Conservation (phyloP, 2,113 vertebrate genomes). For the Austrofundulus limnaeus region DNA sequence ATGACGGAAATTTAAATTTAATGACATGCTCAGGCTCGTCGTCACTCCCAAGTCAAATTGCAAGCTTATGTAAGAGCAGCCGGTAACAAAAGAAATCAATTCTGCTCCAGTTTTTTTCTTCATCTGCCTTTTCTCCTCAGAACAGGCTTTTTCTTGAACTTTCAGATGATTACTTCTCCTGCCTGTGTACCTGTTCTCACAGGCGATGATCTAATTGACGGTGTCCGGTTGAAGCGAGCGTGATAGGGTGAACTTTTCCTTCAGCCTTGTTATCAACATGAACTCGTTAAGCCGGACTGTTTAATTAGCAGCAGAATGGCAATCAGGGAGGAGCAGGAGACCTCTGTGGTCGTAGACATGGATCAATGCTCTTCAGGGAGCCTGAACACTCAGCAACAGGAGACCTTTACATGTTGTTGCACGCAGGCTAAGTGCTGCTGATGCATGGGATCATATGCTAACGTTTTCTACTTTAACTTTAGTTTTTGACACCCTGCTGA, state of each 20-base stretch:
- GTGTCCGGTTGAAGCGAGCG: conserved; percentile 40
- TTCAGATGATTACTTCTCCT: conserved; percentile 18
- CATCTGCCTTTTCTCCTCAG: not conserved
- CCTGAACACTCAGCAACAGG: conserved; percentile 22
- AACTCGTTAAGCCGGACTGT: conserved; percentile 66
- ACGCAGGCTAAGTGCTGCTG: not conserved
- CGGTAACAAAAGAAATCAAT: conserved; percentile 14
- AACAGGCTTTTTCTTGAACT: conserved; percentile 7
- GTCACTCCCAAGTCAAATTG: conserved; percentile 9
- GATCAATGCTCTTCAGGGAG: conserved; percentile 69
- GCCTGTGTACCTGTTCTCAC: conserved; percentile 35
- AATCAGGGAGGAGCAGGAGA: conserved; percentile 54
- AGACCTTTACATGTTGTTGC: conserved; percentile 13
- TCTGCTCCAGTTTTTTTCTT: conserved; percentile 4
- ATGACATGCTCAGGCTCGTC: not conserved
- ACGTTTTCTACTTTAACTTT: conserved; percentile 1
- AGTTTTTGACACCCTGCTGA: not conserved
- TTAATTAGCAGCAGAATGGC: conserved; percentile 68
- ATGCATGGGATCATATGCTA: not conserved
- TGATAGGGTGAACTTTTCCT: conserved; percentile 67
- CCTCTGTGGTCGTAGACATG: conserved; percentile 48
- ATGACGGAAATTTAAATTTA: not conserved
- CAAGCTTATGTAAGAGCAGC: not conserved
- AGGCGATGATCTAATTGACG: conserved; percentile 44
- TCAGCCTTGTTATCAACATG: conserved; percentile 59